Percentiles rank a stretch among this genome's conserved stretches.
Conservation (phyloP, 2,113 vertebrate genomes). For the Atractosteus spatula region DNA sequence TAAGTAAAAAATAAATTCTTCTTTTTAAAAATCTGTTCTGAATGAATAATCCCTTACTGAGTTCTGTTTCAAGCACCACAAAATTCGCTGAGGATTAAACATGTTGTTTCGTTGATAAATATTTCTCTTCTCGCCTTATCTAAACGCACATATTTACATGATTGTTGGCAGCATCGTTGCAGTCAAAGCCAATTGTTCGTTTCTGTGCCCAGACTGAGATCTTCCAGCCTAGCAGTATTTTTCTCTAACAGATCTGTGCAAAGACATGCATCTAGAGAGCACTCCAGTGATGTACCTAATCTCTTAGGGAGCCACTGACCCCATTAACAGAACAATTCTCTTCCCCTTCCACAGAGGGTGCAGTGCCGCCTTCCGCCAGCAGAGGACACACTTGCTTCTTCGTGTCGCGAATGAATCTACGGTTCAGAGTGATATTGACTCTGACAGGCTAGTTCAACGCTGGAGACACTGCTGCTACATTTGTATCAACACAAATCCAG, state of each 20-base stretch:
- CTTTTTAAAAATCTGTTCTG: conserved; percentile 63
- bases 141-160: conserved; percentile 51
- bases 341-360: conserved; percentile 33
- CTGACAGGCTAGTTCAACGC: background rate
- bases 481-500: conserved; percentile 28
- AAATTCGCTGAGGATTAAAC: conserved; percentile 56
- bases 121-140: conserved; percentile 65
- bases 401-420: background rate
- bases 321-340: conserved; percentile 56
- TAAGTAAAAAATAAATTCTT: conserved; percentile 24
- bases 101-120: conserved; percentile 66
- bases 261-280: conserved; percentile 36
- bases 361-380: conserved; percentile 59
- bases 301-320: conserved; percentile 55
- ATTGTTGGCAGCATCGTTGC: conserved; percentile 29
- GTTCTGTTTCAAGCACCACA: conserved; percentile 10
- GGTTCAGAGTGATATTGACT: background rate
- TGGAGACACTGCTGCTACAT: background rate
- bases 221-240: conserved; percentile 10
- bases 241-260: conserved; percentile 15
- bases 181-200: conserved; percentile 20
- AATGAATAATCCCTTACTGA: conserved; percentile 58
- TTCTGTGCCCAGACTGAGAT: conserved; percentile 27
- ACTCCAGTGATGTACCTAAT: conserved; percentile 35
- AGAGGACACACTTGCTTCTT: conserved; percentile 73